Evolutionary conservation across 2,113 vertebrate genomes (phyloP), one percentile per base, ranked within the genome.

Genomic region (Periophthalmodon schlosseri): DNA sequence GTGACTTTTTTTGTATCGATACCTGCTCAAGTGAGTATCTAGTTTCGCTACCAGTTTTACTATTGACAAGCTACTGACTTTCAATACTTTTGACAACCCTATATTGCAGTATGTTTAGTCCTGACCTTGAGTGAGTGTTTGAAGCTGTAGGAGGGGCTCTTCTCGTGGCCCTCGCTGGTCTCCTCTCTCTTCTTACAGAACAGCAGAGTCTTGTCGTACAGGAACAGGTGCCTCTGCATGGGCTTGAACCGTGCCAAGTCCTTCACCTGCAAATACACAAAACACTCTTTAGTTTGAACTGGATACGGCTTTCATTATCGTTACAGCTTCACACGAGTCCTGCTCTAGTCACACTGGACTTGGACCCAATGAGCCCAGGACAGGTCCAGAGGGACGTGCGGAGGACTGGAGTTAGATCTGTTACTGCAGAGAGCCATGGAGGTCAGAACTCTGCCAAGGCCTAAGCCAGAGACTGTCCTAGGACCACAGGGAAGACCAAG

Each of bases 171-270:
- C 9, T 97, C 95, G 0, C 92, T 90, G 28, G 93, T 94, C 72
- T 98, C 95, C 34, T 98, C 97, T 4, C 95, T 92, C 64, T 96
- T 97, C 91, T 98, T 98, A 86, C 97, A 99, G 88, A 99, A 98
- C 63, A 98, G 91, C 0, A 99, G 86, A 80, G 95, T 96, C 86
- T 94, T 96, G 69, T 96, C 91, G 12, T 98, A 98, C 0, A 98
- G 94, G 80, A 98, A 99, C 44, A 99, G 94, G 68, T 98, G 97
- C 56, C 97, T 94, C 84, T 97, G 97, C 95, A 97, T 99, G 0
- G 97, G 96, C 82, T 98, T 99, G 79, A 98, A 99, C 63, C 96
- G 91, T 1, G 97, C 96, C 86, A 99, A 89, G 85, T 98, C 97
- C 90, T 97, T 98, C 78, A 98, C 96, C 90, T 91, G 79, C 23